phyloP scores from a whole-genome alignment of 2,113 vertebrate genomes.

The Glaucidium brasilianum region DNA sequence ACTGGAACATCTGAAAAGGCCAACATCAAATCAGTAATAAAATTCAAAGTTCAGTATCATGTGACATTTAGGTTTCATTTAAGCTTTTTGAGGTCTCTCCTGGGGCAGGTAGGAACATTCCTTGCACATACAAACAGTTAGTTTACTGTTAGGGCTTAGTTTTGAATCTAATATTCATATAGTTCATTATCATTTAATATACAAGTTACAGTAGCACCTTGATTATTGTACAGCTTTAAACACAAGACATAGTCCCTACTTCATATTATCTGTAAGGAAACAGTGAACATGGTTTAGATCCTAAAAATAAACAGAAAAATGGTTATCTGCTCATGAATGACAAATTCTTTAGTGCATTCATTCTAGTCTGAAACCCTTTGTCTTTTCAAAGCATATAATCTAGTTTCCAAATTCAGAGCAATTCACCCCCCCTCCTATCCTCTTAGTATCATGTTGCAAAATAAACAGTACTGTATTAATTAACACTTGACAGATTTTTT shows the following conservation, averaged over 20 bases:
- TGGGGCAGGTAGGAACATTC: background rate
- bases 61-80: background rate
- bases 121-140: background rate
- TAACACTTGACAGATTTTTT: background rate
- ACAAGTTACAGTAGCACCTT: slow-evolving; percentile 36
- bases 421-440: background rate
- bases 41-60: background rate
- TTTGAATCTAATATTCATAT: background rate
- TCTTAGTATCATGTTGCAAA: background rate
- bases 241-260: background rate
- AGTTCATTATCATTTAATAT: background rate
- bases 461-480: background rate
- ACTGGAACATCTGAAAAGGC: background rate
- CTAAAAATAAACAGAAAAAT: slow-evolving; percentile 3
- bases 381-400: background rate
- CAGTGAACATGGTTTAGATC: background rate
- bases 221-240: slow-evolving; percentile 8
- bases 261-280: background rate
- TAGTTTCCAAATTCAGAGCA: background rate
- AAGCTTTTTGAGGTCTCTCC: background rate
- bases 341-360: background rate
- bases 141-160: background rate
- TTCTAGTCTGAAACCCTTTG: background rate
- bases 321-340: slow-evolving; percentile 3
- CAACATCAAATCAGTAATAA: background rate